Conservation (phyloP, 2,888 invertebrate genomes). For the Carpatolechia fugitivella region DNA sequence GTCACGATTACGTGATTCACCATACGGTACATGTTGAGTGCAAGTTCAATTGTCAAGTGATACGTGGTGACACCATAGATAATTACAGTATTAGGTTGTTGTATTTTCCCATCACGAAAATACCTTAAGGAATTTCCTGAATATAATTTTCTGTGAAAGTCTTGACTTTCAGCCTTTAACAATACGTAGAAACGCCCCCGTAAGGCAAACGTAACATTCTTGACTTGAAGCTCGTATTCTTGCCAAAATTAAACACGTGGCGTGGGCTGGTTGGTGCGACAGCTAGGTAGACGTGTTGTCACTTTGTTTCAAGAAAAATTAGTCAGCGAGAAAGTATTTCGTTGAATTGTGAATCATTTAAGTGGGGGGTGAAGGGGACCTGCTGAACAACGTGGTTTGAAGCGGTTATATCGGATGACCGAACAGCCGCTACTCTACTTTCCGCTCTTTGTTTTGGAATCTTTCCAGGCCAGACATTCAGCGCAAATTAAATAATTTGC, state of each 20-base stretch:
- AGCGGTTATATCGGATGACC: slow-evolving; percentile 17
- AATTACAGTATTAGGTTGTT: no score
- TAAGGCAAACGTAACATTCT: neutral
- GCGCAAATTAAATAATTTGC: slow-evolving; percentile 19
- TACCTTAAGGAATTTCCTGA: no score
- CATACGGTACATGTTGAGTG: no score
- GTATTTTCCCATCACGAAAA: no score
- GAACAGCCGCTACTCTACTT: slow-evolving; percentile 22
- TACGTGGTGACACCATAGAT: no score
- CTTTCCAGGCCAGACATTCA: slow-evolving; percentile 18
- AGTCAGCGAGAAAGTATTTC: slow-evolving; percentile 15
- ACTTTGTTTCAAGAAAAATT: slow-evolving; percentile 3
- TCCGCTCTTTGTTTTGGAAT: slow-evolving; percentile 21
- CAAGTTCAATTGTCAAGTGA: neutral
- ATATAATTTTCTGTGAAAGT: no score
- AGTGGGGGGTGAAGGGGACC: neutral
- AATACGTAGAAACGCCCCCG: neutral
- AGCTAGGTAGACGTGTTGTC: neutral
- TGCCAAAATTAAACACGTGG: neutral
- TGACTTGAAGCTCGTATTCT: neutral
- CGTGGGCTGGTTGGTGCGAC: neutral
- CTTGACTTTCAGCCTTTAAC: neutral
- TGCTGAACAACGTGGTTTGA: slow-evolving; percentile 10
- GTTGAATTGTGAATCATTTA: slow-evolving; percentile 13
- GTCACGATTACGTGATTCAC: no score